Evolutionary conservation across 2,888 invertebrate species (phyloP), one percentile per base, ranked within the genome.

Genomic region (Julus scanicus): DNA sequence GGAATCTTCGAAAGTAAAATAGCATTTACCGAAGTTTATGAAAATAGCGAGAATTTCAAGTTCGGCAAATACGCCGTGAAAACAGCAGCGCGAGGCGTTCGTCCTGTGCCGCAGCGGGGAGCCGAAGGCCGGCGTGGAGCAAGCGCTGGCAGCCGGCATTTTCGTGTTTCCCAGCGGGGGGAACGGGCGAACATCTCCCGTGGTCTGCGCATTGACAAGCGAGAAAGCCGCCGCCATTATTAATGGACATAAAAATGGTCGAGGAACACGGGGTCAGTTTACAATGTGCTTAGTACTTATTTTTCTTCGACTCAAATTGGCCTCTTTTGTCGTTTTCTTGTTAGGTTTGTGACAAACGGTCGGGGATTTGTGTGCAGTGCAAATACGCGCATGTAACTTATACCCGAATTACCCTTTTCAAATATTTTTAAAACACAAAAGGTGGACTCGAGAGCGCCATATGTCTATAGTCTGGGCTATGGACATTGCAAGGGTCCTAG

Each of bases 81-180:
- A 53, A 17, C 53, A 17, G 13, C 17, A 15, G 53, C 53, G 53
- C 53, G 53, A 13, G 63, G 63, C 63, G 63, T 63, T 63, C n/a
- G n/a, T 17, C 2, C 63, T 13, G 5, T n/a, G 63, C n/a, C 15
- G 6, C 63, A n/a, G 63, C 63, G 63, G 63, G 63, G 63, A 63
- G n/a, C 63, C n/a, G 53, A 53, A 53, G 13, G 53, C 53, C 53
- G 53, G 53, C 53, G 2, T n/a, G n/a, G 63, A 53, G 1, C 53
- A 9, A 8, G 53, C 13, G 53, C 53, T 15, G 53, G 20, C 63
- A 17, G 63, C 20, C 63, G 63, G 63, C 63, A 63, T 63, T 63
- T 63, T 63, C 63, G 63, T 63, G 63, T 63, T 63, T 63, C 63
- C n/a, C 63, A 63, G 63, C 63, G 63, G 63, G 63, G 63, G 63